Conservation (phyloP, 1,140 invertebrate genomes). For the Drosophila nikananu region DNA sequence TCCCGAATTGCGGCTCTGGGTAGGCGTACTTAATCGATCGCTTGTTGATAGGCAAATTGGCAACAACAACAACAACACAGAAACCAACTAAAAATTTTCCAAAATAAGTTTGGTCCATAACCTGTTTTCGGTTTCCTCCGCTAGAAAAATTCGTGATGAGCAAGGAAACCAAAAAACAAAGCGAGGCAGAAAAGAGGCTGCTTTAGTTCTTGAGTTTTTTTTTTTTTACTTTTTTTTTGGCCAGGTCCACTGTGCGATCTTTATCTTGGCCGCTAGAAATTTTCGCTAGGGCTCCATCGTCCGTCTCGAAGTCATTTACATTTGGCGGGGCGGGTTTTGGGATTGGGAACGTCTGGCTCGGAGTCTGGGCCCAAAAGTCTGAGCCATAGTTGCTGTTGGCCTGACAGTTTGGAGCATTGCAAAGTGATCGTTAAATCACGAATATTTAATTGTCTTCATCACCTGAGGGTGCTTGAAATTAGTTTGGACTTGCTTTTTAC, state of each 20-base stretch:
- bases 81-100: conserved; percentile 5
- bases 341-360: conserved; percentile 46
- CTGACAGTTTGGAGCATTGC: conserved; percentile 83
- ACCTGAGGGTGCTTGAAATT: conserved; percentile 85
- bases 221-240: conserved; percentile 34
- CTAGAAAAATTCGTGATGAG: conserved; percentile 80
- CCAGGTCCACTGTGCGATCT: conserved; percentile 73
- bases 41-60: conserved; percentile 85
- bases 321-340: conserved; percentile 61
- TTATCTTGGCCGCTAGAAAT: conserved; percentile 73
- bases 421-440: conserved; percentile 85
- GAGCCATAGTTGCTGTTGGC: conserved; percentile 20
- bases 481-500: conserved; percentile 79
- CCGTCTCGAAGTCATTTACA: conserved; percentile 72
- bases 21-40: conserved; percentile 85
- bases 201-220: conserved; percentile 66
- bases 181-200: conserved; percentile 41
- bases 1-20: conserved; percentile 50
- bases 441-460: conserved; percentile 86
- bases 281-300: conserved; percentile 74
- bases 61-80: conserved; percentile 65
- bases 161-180: conserved; percentile 37
- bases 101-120: conserved; percentile 44
- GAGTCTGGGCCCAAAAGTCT: conserved; percentile 22
- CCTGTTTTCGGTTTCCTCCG: conserved; percentile 68